A percentile compares a stretch with the other conserved stretches of the same genome.
phyloP scores from a whole-genome alignment of 2,888 invertebrate species.

The Cinara cedri region DNA sequence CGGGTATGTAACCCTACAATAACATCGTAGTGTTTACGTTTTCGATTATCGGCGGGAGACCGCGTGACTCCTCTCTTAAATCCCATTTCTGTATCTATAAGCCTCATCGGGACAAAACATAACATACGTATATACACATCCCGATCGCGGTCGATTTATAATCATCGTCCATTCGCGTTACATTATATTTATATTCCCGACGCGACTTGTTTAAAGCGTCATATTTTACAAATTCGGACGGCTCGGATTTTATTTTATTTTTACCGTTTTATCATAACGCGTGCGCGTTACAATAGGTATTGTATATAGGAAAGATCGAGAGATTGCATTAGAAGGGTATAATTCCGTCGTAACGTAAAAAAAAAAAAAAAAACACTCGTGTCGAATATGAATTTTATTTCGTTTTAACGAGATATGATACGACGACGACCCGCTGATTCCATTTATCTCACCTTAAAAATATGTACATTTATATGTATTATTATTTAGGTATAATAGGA shows the following conservation, averaged over 20 bases:
- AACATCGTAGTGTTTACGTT: background rate
- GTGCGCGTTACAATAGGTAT: background rate
- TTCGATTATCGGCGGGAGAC: conserved; percentile 28
- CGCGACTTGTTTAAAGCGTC: conserved; percentile 27
- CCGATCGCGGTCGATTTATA: conserved; percentile 42
- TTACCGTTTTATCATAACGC: background rate
- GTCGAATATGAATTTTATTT: conserved; percentile 34
- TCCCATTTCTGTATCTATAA: background rate
- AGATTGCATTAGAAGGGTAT: background rate
- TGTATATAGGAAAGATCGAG: background rate
- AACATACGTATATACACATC: too few species aligned
- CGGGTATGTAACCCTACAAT: background rate
- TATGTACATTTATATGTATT: conserved; percentile 17
- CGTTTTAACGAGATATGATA: conserved; percentile 32
- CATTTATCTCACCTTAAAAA: conserved; percentile 43
- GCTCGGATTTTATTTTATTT: conserved; percentile 35
- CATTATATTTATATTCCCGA: conserved; percentile 33
- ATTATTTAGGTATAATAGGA: too few species aligned
- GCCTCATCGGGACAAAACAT: too few species aligned
- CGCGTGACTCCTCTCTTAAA: background rate
- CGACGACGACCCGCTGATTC: conserved; percentile 43
- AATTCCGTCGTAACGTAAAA: too few species aligned
- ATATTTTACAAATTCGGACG: conserved; percentile 38
- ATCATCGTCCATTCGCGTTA: conserved; percentile 14
- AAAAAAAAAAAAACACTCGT: too few species aligned